Percentiles rank a stretch among this genome's conserved stretches.
Evolutionary conservation across 2,797 vertebrate genomes (phyloP).

Genomic region (Coilia nasus): DNA sequence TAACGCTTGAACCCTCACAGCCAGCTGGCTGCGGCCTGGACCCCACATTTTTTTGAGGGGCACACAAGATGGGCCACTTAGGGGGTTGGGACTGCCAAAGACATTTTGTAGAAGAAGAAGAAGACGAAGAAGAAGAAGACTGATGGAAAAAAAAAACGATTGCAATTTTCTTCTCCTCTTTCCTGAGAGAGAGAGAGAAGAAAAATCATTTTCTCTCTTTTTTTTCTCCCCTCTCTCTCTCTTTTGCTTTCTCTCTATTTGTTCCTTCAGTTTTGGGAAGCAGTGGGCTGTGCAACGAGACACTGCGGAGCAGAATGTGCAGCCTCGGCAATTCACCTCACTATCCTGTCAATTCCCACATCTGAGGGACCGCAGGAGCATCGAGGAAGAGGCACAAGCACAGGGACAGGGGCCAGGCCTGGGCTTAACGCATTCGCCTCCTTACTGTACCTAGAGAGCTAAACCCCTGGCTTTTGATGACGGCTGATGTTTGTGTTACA

Average conservation of each 20-base stretch:
- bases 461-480: constrained; percentile 19
- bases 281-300: constrained; percentile 24
- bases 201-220: not conserved
- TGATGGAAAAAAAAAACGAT: not conserved
- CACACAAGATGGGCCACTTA: not conserved
- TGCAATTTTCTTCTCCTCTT: no score
- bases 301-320: constrained; percentile 64
- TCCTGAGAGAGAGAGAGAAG: not conserved
- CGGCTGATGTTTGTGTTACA: constrained; percentile 3
- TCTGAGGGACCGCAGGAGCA: constrained; percentile 29
- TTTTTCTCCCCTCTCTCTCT: not conserved
- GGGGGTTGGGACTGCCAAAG: not conserved
- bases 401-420: not conserved
- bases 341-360: constrained; percentile 47
- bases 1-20: constrained; percentile 27
- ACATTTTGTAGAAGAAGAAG: constrained; percentile 4
- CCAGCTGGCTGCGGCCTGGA: not conserved
- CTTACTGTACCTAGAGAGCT: constrained; percentile 23
- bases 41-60: not conserved
- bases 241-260: not conserved
- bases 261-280: constrained; percentile 8
- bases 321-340: constrained; percentile 58
- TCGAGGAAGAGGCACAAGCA: not conserved
- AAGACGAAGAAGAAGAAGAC: not conserved
- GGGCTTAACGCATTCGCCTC: not conserved